A percentile compares a stretch with the other conserved stretches of the same genome.
Evolutionary conservation across 2,888 invertebrate species (phyloP).

Genomic region (Pterobdella sp.): DNA sequence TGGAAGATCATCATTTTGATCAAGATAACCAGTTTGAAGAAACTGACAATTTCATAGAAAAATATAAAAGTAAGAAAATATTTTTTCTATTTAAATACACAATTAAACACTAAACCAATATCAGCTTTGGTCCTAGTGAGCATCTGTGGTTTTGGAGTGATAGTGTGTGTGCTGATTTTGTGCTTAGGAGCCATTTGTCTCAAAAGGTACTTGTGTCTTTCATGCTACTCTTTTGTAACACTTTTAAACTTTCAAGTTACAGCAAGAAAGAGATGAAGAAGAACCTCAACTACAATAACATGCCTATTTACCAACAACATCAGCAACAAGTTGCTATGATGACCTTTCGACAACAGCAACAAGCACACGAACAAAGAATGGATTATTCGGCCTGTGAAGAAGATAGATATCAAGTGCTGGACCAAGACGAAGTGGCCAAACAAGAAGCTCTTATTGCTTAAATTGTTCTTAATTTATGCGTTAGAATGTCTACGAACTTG

Average conservation of each 20-base stretch:
- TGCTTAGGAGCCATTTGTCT: constrained; percentile 28
- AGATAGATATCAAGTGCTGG: constrained; percentile 27
- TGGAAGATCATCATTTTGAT: background rate
- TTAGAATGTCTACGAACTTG: no score
- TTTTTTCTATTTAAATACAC: background rate
- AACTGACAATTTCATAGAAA: background rate
- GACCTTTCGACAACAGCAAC: background rate
- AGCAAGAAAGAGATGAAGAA: constrained; percentile 12
- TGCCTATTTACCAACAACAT: constrained; percentile 7
- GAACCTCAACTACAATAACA: constrained; percentile 4
- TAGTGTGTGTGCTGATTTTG: constrained; percentile 19
- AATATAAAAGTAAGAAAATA: constrained; percentile 11
- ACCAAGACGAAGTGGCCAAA: constrained; percentile 21
- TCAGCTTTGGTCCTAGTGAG: constrained; percentile 15
- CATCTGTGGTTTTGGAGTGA: constrained; percentile 23
- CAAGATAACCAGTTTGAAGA: background rate
- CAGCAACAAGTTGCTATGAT: background rate
- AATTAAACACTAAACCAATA: no score
- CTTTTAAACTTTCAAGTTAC: constrained; percentile 6
- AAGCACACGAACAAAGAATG: background rate
- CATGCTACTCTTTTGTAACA: background rate
- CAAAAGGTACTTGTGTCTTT: constrained; percentile 17
- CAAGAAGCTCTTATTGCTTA: constrained; percentile 11
- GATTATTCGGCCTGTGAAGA: constrained; percentile 9
- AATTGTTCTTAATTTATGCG: no score